A percentile compares a stretch with the other conserved stretches of the same genome.
phyloP scores from a whole-genome alignment of 2,888 invertebrate genomes.

The Lepidonotus clava region DNA sequence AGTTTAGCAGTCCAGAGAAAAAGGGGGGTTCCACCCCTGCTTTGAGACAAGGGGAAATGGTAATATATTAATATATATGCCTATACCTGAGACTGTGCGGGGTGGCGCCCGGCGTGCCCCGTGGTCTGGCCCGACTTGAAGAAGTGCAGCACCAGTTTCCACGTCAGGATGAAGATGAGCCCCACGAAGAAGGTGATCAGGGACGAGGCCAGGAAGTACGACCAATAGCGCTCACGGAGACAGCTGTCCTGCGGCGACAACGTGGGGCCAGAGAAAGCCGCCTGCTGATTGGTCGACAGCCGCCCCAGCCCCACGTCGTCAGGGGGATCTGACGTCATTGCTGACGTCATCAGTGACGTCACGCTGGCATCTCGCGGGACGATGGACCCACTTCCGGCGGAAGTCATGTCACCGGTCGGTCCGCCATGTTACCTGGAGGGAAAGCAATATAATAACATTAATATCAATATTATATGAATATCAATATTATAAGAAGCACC shows the following conservation, averaged over 20 bases:
- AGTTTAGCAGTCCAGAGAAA: too few species aligned
- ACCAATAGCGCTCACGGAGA: slow-evolving; percentile 50
- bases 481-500: too few species aligned
- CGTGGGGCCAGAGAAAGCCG: background rate
- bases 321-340: background rate
- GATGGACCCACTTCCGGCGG: background rate
- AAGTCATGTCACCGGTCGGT: background rate
- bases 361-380: background rate
- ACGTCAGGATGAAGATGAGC: slow-evolving; percentile 41
- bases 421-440: background rate
- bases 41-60: too few species aligned
- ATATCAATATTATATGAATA: too few species aligned
- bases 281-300: background rate
- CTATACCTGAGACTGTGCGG: too few species aligned
- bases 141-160: slow-evolving; percentile 21
- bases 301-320: background rate
- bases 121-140: background rate
- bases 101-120: background rate
- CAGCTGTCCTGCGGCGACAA: background rate
- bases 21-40: too few species aligned
- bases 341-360: background rate
- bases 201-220: slow-evolving; percentile 48
- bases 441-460: background rate
- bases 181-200: slow-evolving; percentile 54
- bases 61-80: too few species aligned